phyloP scores from a whole-genome alignment of 2,113 vertebrate genomes.

The Enhydra lutris region DNA sequence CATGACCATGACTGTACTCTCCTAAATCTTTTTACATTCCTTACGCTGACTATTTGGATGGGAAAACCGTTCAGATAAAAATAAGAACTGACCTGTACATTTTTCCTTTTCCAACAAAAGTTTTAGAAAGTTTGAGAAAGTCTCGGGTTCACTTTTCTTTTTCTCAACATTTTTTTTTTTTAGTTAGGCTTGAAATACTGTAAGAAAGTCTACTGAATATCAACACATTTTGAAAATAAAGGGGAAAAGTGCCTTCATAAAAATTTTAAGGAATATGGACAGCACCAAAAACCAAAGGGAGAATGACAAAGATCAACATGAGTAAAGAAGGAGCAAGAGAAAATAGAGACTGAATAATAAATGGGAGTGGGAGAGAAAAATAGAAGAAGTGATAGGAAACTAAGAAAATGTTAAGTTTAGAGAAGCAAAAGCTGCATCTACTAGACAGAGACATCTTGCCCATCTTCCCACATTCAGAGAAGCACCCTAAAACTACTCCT shows the following conservation, averaged over 20 bases:
- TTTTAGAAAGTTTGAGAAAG: conserved; percentile 55
- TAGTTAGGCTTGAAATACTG: conserved; percentile 16
- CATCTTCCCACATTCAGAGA: not conserved
- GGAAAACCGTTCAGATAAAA: conserved; percentile 65
- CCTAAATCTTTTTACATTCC: conserved; percentile 67
- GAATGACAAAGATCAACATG: conserved; percentile 18
- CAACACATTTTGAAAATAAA: conserved; percentile 44
- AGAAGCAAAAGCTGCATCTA: not conserved
- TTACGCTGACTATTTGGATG: conserved; percentile 61
- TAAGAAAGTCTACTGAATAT: conserved; percentile 18
- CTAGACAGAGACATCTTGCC: not conserved
- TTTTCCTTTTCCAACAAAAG: conserved; percentile 39
- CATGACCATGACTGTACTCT: conserved; percentile 63
- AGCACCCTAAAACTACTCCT: not conserved
- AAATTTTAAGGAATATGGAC: conserved; percentile 45
- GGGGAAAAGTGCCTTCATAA: conserved; percentile 37
- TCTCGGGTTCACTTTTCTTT: conserved; percentile 46
- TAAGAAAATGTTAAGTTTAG: not conserved
- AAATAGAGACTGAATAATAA: not conserved
- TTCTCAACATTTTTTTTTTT: not conserved
- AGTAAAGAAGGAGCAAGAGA: not conserved
- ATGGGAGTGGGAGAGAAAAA: not conserved
- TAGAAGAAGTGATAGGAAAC: not conserved
- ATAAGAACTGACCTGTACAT: conserved; percentile 71
- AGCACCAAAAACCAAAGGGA: conserved; percentile 28